Percentiles rank a stretch among this genome's conserved stretches.
phyloP scores from a whole-genome alignment of 2,797 vertebrate genomes.

The Aphelocoma californica region DNA sequence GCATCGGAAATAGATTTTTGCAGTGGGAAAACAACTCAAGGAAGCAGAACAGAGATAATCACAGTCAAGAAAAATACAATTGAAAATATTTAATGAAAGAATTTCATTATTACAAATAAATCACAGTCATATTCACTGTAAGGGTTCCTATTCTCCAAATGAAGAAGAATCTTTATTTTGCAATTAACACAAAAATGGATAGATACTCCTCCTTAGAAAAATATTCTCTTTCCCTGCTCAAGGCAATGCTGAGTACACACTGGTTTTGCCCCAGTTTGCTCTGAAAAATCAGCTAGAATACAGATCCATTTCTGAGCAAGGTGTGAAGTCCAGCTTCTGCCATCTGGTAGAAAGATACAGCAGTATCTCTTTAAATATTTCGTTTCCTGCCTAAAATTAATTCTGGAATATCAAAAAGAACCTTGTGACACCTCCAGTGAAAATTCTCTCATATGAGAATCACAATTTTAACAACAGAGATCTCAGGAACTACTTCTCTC shows the following conservation, averaged over 20 bases:
- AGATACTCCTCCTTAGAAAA: background rate
- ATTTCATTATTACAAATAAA: background rate
- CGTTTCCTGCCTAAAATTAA: slow-evolving; percentile 45
- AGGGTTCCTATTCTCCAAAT: background rate
- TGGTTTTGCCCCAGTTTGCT: background rate
- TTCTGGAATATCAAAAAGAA: slow-evolving; percentile 39
- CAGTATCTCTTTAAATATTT: slow-evolving; percentile 49
- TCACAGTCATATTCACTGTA: background rate
- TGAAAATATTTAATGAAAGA: background rate
- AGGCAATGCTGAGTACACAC: background rate
- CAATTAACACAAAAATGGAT: background rate
- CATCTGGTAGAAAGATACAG: background rate
- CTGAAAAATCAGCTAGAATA: background rate
- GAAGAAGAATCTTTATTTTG: background rate
- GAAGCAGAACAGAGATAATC: background rate
- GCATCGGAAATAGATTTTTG: background rate
- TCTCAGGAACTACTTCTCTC: slow-evolving; percentile 74
- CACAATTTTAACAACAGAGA: slow-evolving; percentile 73
- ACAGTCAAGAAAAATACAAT: background rate
- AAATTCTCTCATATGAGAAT: slow-evolving; percentile 52
- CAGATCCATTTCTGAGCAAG: background rate
- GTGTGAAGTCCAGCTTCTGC: background rate
- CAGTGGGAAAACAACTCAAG: background rate
- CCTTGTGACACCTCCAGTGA: slow-evolving; percentile 39
- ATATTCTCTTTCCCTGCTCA: background rate